Conservation (phyloP, 2,113 vertebrate species). For the Sula dactylatra region DNA sequence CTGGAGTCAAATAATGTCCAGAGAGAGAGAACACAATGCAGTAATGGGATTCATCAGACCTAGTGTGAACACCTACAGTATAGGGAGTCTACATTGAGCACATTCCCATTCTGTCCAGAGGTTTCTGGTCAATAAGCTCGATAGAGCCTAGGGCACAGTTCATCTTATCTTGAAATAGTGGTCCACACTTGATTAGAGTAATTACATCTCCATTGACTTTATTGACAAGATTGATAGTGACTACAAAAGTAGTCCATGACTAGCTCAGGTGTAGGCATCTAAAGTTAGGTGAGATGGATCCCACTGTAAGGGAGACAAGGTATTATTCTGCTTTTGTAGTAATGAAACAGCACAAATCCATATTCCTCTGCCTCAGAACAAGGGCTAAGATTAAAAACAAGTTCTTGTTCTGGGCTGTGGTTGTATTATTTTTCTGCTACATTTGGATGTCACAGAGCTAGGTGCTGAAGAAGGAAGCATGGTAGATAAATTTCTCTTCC, state of each 20-base stretch:
- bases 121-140: neutral
- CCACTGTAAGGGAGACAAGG: neutral
- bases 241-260: neutral
- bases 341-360: neutral
- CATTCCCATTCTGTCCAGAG: neutral
- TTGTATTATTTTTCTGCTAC: neutral
- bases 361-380: neutral
- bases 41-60: neutral
- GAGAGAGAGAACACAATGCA: neutral
- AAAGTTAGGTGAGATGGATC: neutral
- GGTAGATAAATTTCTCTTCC: neutral
- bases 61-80: rapidly evolving
- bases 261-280: neutral
- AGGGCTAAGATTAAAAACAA: neutral
- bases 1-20: neutral
- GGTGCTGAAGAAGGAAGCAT: neutral
- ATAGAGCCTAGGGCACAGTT: neutral
- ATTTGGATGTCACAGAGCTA: neutral
- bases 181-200: neutral
- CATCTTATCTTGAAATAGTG: neutral
- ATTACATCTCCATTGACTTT: neutral
- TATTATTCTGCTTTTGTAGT: neutral
- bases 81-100: neutral
- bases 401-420: neutral
- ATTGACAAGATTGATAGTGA: neutral